Conservation (phyloP, 2,888 invertebrate species). For the Aphodius sticticus region DNA sequence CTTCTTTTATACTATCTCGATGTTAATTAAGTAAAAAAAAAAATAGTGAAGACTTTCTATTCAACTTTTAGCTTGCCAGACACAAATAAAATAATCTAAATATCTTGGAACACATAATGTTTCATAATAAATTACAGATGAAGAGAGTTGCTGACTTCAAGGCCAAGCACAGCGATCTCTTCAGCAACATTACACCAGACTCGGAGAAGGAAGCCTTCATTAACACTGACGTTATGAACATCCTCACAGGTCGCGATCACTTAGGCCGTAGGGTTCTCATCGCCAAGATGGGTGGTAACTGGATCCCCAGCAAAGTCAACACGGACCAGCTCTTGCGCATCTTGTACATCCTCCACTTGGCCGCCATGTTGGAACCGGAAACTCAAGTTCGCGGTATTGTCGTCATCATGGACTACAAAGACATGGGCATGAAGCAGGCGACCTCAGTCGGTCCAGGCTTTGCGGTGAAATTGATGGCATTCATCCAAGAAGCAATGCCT, state of each 20-base stretch:
- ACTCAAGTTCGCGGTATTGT: conserved; percentile 82
- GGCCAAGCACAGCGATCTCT: conserved; percentile 70
- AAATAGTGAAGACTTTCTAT: no score
- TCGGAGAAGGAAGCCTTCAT: conserved; percentile 73
- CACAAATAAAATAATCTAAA: no score
- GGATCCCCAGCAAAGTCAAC: conserved; percentile 78
- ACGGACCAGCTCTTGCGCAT: conserved; percentile 81
- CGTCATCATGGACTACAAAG: conserved; percentile 84
- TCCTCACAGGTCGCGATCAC: conserved; percentile 78
- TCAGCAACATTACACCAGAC: conserved; percentile 72
- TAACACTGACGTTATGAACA: conserved; percentile 78
- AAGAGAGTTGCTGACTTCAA: conserved; percentile 79
- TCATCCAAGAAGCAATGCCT: conserved; percentile 90
- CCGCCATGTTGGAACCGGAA: conserved; percentile 79
- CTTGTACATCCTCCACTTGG: conserved; percentile 82
- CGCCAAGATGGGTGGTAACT: conserved; percentile 75
- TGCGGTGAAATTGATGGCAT: conserved; percentile 77
- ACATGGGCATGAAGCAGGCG: conserved; percentile 78
- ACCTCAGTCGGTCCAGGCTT: conserved; percentile 74
- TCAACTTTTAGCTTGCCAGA: no score
- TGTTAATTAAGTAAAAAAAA: no score
- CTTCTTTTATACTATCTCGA: no score
- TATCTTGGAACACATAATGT: no score
- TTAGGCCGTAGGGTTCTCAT: conserved; percentile 78
- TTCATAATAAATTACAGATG: conserved; percentile 66